phyloP scores from a whole-genome alignment of 2,888 invertebrate species.

The Papilio demoleus region DNA sequence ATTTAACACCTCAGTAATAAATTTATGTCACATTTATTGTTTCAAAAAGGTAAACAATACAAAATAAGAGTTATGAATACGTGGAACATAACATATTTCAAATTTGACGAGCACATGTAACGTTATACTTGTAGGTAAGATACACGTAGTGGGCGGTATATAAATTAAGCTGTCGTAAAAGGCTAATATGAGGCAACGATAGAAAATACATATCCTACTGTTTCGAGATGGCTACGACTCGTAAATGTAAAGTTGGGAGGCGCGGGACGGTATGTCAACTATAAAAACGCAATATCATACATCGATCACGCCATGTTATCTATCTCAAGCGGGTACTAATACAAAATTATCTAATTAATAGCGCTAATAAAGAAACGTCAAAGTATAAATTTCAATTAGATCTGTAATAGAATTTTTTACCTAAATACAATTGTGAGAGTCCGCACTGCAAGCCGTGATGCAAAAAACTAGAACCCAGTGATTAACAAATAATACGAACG shows the following conservation, averaged over 20 bases:
- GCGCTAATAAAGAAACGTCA: slow-evolving; percentile 6
- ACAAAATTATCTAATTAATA: slow-evolving; percentile 46
- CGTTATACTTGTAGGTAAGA: slow-evolving; percentile 60
- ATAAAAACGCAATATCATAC: slow-evolving; percentile 78
- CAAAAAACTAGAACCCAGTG: too few relatives aligned
- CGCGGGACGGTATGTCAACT: slow-evolving; percentile 59
- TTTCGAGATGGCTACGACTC: slow-evolving; percentile 56
- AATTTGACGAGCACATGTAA: slow-evolving; percentile 58
- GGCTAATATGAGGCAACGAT: slow-evolving; percentile 61
- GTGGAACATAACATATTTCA: slow-evolving; percentile 49
- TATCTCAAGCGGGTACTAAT: slow-evolving; percentile 50
- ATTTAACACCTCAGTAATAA: slow-evolving; percentile 37
- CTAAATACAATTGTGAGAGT: slow-evolving; percentile 47
- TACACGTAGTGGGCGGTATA: slow-evolving; percentile 64
- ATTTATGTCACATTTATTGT: slow-evolving; percentile 48
- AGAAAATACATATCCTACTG: slow-evolving; percentile 65
- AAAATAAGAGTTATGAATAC: slow-evolving; percentile 48
- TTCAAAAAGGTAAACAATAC: slow-evolving; percentile 48
- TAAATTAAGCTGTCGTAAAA: slow-evolving; percentile 73
- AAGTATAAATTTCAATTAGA: background rate
- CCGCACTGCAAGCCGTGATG: too few relatives aligned
- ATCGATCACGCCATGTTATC: slow-evolving; percentile 73
- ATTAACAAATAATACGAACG: too few relatives aligned
- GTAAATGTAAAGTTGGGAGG: slow-evolving; percentile 60
- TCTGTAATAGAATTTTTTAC: slow-evolving; percentile 9